Evolutionary conservation across 2,797 vertebrate genomes (phyloP).

Genomic region (Enteromius fasciolatus): DNA sequence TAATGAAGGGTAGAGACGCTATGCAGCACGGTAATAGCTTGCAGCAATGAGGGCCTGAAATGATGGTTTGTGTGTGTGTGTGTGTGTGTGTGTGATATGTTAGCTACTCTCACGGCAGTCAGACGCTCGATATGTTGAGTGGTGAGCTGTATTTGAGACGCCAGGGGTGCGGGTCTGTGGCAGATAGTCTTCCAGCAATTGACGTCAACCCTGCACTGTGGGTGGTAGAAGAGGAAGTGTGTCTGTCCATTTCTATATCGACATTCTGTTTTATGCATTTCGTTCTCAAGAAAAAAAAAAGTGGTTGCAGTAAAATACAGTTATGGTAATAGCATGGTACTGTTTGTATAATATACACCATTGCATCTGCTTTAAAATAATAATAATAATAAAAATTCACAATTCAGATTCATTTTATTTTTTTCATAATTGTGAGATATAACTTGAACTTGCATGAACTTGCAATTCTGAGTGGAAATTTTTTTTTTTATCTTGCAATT

Average conservation of each 20-base stretch:
- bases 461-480: no score
- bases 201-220: slow-evolving; percentile 5
- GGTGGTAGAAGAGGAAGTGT: slow-evolving; percentile 17
- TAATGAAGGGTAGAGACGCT: slow-evolving; percentile 46
- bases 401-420: no score
- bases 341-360: background rate
- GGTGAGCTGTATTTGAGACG: slow-evolving; percentile 39
- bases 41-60: slow-evolving; percentile 26
- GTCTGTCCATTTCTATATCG: slow-evolving; percentile 32
- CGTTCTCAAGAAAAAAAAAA: background rate
- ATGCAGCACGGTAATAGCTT: slow-evolving; percentile 32
- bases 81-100: slow-evolving; percentile 44
- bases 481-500: no score
- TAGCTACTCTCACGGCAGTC: slow-evolving; percentile 38
- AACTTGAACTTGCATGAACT: no score
- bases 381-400: no score
- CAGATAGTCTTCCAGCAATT: slow-evolving; percentile 30
- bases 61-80: slow-evolving; percentile 39
- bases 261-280: slow-evolving; percentile 23
- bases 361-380: no score
- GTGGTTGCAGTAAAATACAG: background rate
- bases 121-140: slow-evolving; percentile 46
- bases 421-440: no score
- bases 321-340: background rate
- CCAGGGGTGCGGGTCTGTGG: slow-evolving; percentile 27